These are phyloP conservation scores for Pararge aegeria DNA, from an alignment of 1,140 invertebrate genomes.

Conservation along the genomic window DNA sequence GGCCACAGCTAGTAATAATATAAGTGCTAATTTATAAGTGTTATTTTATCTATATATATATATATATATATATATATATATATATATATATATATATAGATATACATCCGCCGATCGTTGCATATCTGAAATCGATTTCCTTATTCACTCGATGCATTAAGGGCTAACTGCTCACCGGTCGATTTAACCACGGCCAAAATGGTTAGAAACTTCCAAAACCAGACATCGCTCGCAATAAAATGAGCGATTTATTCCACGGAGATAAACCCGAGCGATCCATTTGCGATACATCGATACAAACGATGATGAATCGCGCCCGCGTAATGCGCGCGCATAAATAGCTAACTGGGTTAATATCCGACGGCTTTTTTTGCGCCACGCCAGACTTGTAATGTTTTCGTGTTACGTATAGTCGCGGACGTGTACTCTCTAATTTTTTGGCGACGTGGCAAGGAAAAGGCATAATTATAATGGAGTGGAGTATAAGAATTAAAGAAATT, in stretches of 20 bases:
- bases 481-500: too few relatives aligned
- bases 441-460: too few relatives aligned
- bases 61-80: too few relatives aligned
- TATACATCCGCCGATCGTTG: too few relatives aligned
- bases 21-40: too few relatives aligned
- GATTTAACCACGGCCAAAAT: not conserved
- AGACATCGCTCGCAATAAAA: constrained; percentile 4
- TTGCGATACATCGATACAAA: constrained; percentile 19
- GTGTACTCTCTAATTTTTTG: not conserved
- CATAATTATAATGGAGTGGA: too few relatives aligned
- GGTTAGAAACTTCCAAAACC: not conserved
- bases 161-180: not conserved
- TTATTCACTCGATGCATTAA: not conserved
- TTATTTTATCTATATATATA: too few relatives aligned
- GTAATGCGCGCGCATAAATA: constrained; percentile 24
- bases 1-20: too few relatives aligned
- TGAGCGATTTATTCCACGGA: constrained; percentile 17
- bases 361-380: constrained; percentile 16
- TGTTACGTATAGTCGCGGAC: not conserved
- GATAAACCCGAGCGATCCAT: constrained; percentile 26
- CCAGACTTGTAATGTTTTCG: constrained; percentile 9
- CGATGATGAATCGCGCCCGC: constrained; percentile 20
- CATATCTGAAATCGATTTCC: too few relatives aligned
- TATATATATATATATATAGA: too few relatives aligned
- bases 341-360: constrained; percentile 25